Conservation (phyloP, 2,113 vertebrate genomes). For the Cyanistes caeruleus region DNA sequence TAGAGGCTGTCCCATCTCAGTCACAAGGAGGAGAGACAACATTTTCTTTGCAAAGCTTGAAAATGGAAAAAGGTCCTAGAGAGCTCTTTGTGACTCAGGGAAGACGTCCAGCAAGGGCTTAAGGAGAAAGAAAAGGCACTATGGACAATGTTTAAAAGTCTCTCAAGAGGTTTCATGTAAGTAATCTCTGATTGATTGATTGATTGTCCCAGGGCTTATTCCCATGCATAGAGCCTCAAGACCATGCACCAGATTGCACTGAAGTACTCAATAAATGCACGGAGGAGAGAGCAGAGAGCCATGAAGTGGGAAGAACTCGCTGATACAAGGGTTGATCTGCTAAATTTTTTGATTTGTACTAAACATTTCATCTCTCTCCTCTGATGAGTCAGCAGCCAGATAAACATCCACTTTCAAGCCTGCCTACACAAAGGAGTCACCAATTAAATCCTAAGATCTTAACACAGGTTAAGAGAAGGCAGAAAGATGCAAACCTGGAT, state of each 20-base stretch:
- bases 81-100: neutral
- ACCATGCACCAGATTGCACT: neutral
- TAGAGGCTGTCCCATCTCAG: neutral
- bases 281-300: rapidly evolving
- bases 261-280: neutral
- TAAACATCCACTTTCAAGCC: neutral
- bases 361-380: neutral
- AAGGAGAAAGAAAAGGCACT: neutral
- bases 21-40: neutral
- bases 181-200: neutral
- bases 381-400: neutral
- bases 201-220: neutral
- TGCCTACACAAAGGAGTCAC: neutral
- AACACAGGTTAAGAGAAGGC: neutral
- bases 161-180: neutral
- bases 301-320: neutral
- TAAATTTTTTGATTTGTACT: neutral
- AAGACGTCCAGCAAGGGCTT: neutral
- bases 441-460: neutral
- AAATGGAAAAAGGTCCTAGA: neutral
- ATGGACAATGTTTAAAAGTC: neutral
- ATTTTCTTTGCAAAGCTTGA: neutral
- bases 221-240: rapidly evolving
- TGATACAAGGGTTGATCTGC: rapidly evolving
- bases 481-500: neutral